These are phyloP conservation scores for Rhadina sibilatrix DNA, from an alignment of 2,113 vertebrate genomes.

Conservation along the genomic window DNA sequence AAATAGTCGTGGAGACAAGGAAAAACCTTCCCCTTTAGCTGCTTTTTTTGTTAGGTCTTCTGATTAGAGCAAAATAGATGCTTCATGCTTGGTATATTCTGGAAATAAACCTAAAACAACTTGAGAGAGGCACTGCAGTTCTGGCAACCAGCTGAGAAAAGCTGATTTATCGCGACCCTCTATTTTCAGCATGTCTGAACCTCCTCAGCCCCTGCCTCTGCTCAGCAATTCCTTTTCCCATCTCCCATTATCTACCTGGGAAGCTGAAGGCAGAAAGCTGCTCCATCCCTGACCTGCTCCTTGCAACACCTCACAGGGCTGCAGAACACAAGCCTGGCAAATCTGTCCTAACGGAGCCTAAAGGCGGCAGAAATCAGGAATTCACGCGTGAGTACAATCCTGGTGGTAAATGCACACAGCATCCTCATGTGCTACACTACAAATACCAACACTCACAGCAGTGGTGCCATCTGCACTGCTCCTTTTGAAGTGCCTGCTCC, in stretches of 20 bases:
- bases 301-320: background rate
- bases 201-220: background rate
- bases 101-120: background rate
- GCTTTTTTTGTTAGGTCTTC: background rate
- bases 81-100: background rate
- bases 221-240: background rate
- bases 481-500: background rate
- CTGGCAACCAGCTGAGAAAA: background rate
- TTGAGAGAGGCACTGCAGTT: background rate
- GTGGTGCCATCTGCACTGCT: background rate
- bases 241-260: rapidly evolving
- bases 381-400: background rate
- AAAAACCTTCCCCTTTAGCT: background rate
- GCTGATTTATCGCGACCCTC: background rate
- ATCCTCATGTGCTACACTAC: rapidly evolving
- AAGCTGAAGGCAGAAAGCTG: background rate
- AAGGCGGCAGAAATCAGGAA: background rate
- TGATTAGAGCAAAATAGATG: background rate
- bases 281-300: background rate
- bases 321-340: background rate
- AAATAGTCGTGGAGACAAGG: background rate
- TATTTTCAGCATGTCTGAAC: background rate
- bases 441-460: background rate
- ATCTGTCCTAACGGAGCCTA: background rate
- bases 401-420: background rate